A percentile compares a stretch with the other conserved stretches of the same genome.
phyloP scores from a whole-genome alignment of 2,113 vertebrate species.

The Myotis yumanensis region DNA sequence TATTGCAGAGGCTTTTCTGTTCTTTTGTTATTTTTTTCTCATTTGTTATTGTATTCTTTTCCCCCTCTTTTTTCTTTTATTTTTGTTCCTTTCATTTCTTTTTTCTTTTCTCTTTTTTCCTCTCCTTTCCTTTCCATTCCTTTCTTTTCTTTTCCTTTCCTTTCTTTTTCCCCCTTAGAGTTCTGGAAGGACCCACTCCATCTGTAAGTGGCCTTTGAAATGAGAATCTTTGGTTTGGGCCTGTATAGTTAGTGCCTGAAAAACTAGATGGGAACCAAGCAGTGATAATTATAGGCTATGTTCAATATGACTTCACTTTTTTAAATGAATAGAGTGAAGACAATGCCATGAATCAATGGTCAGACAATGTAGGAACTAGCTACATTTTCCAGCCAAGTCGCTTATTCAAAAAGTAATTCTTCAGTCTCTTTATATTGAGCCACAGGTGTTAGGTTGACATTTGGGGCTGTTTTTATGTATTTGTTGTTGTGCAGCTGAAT shows the following conservation, averaged over 20 bases:
- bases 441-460: background rate
- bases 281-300: background rate
- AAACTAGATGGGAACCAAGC: background rate
- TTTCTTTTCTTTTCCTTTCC: background rate
- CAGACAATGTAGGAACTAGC: background rate
- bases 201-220: background rate
- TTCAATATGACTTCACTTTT: background rate
- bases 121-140: background rate
- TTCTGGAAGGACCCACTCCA: background rate
- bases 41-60: background rate
- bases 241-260: background rate
- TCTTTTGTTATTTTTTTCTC: background rate
- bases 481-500: background rate
- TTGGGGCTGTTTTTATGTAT: background rate
- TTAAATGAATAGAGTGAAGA: background rate
- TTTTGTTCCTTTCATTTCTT: no score
- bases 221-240: background rate
- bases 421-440: background rate
- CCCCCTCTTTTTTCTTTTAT: background rate
- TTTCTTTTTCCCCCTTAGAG: background rate
- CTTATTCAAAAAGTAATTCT: background rate
- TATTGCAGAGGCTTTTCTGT: background rate
- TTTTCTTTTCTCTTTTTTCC: background rate
- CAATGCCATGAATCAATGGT: background rate
- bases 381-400: background rate